phyloP scores from a whole-genome alignment of 2,888 invertebrate species.

The Acanthococcus lagerstroemiae region DNA sequence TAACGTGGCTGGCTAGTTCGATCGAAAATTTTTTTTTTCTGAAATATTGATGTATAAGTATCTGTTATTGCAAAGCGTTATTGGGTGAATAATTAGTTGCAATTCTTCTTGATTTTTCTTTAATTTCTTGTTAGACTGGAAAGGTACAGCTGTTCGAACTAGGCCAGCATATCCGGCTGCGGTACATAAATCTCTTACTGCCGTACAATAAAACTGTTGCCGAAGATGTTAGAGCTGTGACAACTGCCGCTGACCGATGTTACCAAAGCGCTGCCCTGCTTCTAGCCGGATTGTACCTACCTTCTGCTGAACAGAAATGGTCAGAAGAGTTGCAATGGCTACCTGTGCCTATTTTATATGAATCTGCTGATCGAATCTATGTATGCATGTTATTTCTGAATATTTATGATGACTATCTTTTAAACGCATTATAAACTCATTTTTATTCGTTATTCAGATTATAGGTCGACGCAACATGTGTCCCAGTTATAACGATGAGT shows the following conservation, averaged over 20 bases:
- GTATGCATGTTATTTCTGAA: conserved; percentile 5
- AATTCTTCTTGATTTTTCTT: background rate
- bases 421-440: background rate
- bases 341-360: conserved; percentile 66
- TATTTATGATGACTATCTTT: background rate
- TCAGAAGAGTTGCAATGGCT: conserved; percentile 56
- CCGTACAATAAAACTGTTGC: background rate
- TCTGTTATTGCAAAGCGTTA: too few species aligned
- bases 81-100: too few species aligned
- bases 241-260: conserved; percentile 34
- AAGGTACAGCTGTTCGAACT: conserved; percentile 63
- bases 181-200: conserved; percentile 54
- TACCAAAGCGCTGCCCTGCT: conserved; percentile 33
- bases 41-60: too few species aligned
- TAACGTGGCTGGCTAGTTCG: too few species aligned
- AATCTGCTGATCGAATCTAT: conserved; percentile 41
- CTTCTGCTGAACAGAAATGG: conserved; percentile 51
- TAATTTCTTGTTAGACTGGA: conserved; percentile 48
- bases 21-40: too few species aligned
- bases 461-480: conserved; percentile 27
- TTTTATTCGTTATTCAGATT: conserved; percentile 14
- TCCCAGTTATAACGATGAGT: conserved; percentile 32
- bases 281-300: conserved; percentile 55
- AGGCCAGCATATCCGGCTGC: conserved; percentile 61
- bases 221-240: conserved; percentile 28